Evolutionary conservation across 2,888 invertebrate genomes (phyloP).

Genomic region (Dinocampus coccinellae): DNA sequence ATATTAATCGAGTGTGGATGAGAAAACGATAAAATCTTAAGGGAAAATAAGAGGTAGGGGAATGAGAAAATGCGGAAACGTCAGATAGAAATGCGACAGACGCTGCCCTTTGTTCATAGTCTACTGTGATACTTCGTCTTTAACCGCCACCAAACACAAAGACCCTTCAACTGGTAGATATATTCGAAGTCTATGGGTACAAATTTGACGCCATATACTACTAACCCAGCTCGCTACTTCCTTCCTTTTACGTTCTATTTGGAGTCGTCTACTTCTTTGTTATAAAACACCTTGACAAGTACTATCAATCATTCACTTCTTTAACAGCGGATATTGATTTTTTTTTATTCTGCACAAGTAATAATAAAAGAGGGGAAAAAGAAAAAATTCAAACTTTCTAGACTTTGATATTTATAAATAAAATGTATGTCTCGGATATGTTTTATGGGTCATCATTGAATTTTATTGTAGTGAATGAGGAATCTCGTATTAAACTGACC

Average conservation of each 20-base stretch:
- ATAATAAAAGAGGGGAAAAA: background rate
- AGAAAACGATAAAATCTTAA: conserved; percentile 40
- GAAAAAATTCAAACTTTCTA: background rate
- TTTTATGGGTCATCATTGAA: conserved; percentile 33
- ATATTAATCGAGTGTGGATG: conserved; percentile 49
- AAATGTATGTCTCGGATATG: conserved; percentile 3
- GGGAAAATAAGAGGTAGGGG: conserved; percentile 29
- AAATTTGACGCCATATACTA: conserved; percentile 32
- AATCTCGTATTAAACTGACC: conserved; percentile 30
- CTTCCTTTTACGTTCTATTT: background rate
- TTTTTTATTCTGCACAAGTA: background rate
- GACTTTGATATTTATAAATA: conserved; percentile 23
- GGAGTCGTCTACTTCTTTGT: background rate
- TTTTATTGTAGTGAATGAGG: conserved; percentile 26
- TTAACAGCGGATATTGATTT: background rate
- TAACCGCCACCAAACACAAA: conserved; percentile 30
- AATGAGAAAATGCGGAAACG: conserved; percentile 5
- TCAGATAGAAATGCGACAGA: conserved; percentile 1
- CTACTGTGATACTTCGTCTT: conserved; percentile 40
- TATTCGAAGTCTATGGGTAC: conserved; percentile 9
- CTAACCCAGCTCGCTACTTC: background rate
- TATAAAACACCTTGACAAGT: conserved; percentile 21
- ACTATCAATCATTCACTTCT: background rate
- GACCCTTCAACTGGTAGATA: conserved; percentile 1
- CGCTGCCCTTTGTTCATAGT: conserved; percentile 30